Evolutionary conservation across 2,113 vertebrate species (phyloP).

Genomic region (Saguinus imperator): DNA sequence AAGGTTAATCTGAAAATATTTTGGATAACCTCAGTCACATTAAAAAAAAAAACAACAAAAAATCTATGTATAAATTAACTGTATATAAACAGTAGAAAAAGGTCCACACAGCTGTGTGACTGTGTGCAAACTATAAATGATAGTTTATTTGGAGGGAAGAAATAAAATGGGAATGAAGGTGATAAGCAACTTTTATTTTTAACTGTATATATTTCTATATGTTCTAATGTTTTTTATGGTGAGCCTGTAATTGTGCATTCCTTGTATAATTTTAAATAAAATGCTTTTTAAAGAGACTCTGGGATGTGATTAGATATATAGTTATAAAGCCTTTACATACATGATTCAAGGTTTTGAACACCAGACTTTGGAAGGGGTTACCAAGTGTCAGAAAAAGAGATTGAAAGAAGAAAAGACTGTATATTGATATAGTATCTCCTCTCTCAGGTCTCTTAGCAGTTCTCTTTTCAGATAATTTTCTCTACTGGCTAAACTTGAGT

Average conservation of each 20-base stretch:
- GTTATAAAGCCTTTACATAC: slow-evolving; percentile 5
- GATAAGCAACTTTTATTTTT: slow-evolving; percentile 24
- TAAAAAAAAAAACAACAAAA: not conserved
- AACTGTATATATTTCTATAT: not conserved
- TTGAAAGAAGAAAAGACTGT: not conserved
- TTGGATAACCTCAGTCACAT: not conserved
- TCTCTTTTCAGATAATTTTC: slow-evolving; percentile 47
- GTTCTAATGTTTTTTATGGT: not conserved
- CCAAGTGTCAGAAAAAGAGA: not conserved
- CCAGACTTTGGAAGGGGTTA: not conserved
- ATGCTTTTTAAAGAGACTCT: slow-evolving; percentile 30
- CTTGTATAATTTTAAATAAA: slow-evolving; percentile 49
- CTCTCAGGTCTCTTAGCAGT: not conserved
- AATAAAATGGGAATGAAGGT: slow-evolving; percentile 21
- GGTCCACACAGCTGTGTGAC: not conserved
- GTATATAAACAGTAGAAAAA: slow-evolving; percentile 8
- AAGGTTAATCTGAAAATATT: slow-evolving; percentile 38
- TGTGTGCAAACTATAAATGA: not conserved
- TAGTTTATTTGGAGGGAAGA: not conserved
- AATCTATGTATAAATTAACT: slow-evolving; percentile 26
- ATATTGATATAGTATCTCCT: not conserved
- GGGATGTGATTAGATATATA: slow-evolving; percentile 6
- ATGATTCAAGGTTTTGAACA: slow-evolving; percentile 18
- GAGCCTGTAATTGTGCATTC: not conserved
- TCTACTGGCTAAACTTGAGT: slow-evolving; percentile 40